Percentiles rank a stretch among this genome's conserved stretches.
Evolutionary conservation across 2,113 vertebrate species (phyloP).

Genomic region (Strix uralensis): DNA sequence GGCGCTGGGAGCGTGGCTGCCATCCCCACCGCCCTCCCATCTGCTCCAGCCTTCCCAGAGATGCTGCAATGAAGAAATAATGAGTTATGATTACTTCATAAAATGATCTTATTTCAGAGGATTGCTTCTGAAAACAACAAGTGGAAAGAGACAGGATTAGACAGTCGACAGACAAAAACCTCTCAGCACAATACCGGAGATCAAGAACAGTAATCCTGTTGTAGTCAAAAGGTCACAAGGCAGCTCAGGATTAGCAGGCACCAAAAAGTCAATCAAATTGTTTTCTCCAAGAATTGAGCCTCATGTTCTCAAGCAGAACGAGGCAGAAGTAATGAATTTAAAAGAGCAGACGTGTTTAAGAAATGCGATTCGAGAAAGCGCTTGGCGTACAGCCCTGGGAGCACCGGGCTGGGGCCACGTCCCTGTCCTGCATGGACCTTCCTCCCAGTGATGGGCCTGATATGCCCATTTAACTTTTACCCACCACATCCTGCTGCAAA

Average conservation of each 20-base stretch:
- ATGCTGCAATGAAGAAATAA: constrained; percentile 8
- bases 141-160: constrained; percentile 32
- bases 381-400: background rate
- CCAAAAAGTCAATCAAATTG: constrained; percentile 49
- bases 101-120: constrained; percentile 42
- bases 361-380: background rate
- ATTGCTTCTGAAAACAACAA: constrained; percentile 53
- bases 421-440: background rate
- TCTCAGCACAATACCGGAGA: background rate
- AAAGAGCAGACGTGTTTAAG: background rate
- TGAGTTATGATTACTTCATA: constrained; percentile 19
- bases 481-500: background rate
- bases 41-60: background rate
- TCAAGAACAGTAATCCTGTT: constrained; percentile 66
- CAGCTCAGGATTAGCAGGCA: constrained; percentile 53
- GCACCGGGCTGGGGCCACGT: background rate
- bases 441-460: background rate
- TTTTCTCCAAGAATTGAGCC: background rate
- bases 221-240: constrained; percentile 51
- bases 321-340: constrained; percentile 30
- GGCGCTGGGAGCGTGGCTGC: fast-evolving
- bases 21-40: background rate
- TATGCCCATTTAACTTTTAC: background rate
- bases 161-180: constrained; percentile 17
- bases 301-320: background rate